These are phyloP conservation scores for Chrysopa pallens DNA, from an alignment of 1,140 invertebrate genomes.

Conservation along the genomic window DNA sequence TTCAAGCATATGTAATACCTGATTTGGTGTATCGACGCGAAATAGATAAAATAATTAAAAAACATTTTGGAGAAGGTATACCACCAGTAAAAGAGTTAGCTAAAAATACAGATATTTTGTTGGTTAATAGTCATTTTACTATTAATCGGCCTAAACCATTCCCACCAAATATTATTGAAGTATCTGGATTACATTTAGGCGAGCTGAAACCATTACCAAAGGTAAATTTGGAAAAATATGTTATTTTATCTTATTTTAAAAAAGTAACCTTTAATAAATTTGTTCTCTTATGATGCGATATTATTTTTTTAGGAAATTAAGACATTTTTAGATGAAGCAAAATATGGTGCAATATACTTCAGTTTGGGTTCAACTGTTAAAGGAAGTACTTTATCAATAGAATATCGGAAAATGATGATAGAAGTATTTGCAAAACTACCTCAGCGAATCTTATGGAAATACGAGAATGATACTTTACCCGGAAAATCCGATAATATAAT, in stretches of 20 bases:
- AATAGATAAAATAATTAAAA: constrained; percentile 22
- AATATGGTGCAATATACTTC: constrained; percentile 49
- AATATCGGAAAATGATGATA: constrained; percentile 35
- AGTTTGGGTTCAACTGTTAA: constrained; percentile 50
- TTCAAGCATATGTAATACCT: constrained; percentile 19
- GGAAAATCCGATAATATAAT: constrained; percentile 41
- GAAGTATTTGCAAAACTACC: constrained; percentile 35
- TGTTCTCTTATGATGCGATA: no score
- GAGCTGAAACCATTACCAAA: constrained; percentile 22
- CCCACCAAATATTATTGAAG: constrained; percentile 40
- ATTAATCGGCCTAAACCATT: constrained; percentile 34
- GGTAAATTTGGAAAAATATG: constrained; percentile 11
- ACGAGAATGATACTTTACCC: constrained; percentile 37
- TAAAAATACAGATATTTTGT: constrained; percentile 34
- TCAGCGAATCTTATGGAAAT: constrained; percentile 53
- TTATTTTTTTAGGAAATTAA: constrained; percentile 39
- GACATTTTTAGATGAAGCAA: constrained; percentile 44
- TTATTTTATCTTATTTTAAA: no score
- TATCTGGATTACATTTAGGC: constrained; percentile 45
- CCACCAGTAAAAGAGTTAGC: constrained; percentile 36
- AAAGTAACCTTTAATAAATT: no score
- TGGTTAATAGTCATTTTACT: constrained; percentile 45
- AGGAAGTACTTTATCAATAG: constrained; percentile 34
- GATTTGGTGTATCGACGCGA: constrained; percentile 21
- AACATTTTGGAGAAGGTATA: constrained; percentile 32